phyloP scores from a whole-genome alignment of 1,140 invertebrate species.

The Lordiphosa mommai region DNA sequence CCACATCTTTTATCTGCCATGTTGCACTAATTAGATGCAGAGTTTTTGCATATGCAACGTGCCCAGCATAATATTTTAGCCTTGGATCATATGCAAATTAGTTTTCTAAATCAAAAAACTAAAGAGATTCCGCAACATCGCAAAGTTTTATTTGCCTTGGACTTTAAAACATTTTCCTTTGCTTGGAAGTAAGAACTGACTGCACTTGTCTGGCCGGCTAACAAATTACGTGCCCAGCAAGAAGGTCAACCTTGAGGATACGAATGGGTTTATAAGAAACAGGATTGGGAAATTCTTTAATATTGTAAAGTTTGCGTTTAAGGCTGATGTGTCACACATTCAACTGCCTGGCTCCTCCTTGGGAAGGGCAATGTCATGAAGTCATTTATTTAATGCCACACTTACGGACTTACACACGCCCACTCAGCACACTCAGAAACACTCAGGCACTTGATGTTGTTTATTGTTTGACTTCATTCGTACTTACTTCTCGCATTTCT shows the following conservation, averaged over 20 bases:
- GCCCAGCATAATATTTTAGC: background rate
- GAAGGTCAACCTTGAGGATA: too few relatives aligned
- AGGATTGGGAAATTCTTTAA: too few relatives aligned
- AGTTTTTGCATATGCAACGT: constrained; percentile 1
- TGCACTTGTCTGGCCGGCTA: too few relatives aligned
- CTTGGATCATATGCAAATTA: background rate
- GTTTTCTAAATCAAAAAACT: background rate
- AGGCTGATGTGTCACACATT: too few relatives aligned
- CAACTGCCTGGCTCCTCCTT: too few relatives aligned
- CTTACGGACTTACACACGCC: background rate
- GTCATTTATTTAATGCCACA: constrained; percentile 26
- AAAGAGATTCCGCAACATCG: too few relatives aligned
- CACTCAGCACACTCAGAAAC: constrained; percentile 5
- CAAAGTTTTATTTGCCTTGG: too few relatives aligned
- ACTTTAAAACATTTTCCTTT: too few relatives aligned
- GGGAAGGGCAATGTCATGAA: constrained; percentile 5
- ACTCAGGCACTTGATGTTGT: background rate
- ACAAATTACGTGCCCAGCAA: too few relatives aligned
- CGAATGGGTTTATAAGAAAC: too few relatives aligned
- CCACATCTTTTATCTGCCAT: background rate
- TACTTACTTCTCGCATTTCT: constrained; percentile 84
- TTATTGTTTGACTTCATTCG: constrained; percentile 12
- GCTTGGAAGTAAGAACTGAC: too few relatives aligned
- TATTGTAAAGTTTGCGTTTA: too few relatives aligned
- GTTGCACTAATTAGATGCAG: constrained; percentile 1